These are phyloP conservation scores for Amphiprion percula DNA, from an alignment of 2,113 vertebrate genomes.

Conservation along the genomic window DNA sequence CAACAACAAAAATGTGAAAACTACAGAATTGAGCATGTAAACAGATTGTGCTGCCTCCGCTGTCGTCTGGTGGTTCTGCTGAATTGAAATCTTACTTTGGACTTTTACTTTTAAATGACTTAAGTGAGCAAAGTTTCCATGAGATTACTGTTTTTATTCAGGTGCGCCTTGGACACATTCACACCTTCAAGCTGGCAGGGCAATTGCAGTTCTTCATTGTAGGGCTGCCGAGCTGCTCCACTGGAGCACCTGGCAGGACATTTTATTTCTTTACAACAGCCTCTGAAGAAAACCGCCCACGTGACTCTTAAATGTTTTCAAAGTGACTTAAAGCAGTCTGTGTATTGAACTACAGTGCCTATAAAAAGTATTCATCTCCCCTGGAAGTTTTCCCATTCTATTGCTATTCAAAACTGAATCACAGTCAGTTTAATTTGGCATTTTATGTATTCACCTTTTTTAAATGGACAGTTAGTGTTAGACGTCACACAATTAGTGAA, in stretches of 20 bases:
- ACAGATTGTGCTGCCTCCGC: background rate
- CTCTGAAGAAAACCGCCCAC: background rate
- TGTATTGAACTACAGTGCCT: background rate
- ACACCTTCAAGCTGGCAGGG: constrained; percentile 13
- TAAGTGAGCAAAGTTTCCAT: background rate
- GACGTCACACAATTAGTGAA: too few relatives aligned
- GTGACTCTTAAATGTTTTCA: constrained; percentile 16
- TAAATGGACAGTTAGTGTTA: too few relatives aligned
- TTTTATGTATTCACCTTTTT: too few relatives aligned
- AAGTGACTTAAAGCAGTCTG: background rate
- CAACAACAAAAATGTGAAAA: constrained; percentile 28
- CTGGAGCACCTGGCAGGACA: constrained; percentile 42
- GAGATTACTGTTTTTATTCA: background rate
- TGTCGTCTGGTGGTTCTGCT: constrained; percentile 1
- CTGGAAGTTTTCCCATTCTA: too few relatives aligned
- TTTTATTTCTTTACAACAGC: constrained; percentile 28
- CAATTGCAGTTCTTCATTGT: constrained; percentile 12
- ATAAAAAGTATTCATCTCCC: too few relatives aligned
- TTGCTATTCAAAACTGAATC: too few relatives aligned
- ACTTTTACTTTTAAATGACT: constrained; percentile 1
- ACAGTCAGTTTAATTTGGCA: too few relatives aligned
- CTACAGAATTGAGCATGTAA: constrained; percentile 14
- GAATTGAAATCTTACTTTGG: background rate
- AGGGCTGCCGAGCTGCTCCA: constrained; percentile 21
- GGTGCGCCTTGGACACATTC: constrained; percentile 21